Evolutionary conservation across 2,888 invertebrate species (phyloP).

Genomic region (Meta bourneti): DNA sequence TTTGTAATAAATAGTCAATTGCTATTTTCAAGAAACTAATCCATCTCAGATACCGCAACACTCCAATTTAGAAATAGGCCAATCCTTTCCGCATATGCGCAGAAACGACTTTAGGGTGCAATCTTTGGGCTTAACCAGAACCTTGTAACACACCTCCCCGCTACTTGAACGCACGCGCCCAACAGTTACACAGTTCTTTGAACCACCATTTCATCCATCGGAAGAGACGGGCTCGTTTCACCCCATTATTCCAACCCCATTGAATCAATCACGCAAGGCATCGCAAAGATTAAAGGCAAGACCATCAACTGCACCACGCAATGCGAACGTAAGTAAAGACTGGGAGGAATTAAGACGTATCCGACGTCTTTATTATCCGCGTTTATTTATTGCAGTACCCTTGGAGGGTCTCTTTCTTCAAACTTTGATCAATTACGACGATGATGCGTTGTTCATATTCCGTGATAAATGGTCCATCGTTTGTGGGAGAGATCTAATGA

Average conservation of each 20-base stretch:
- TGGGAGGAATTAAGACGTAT: not conserved
- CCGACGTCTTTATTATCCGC: not conserved
- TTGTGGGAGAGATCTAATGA: not conserved
- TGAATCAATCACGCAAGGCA: not conserved
- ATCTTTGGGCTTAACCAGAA: too few relatives aligned
- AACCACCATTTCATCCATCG: not conserved
- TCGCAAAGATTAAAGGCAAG: not conserved
- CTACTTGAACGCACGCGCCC: too few relatives aligned
- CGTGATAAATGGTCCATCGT: not conserved
- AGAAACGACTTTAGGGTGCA: too few relatives aligned
- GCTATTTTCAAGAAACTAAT: too few relatives aligned
- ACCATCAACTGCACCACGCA: not conserved
- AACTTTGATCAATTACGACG: not conserved
- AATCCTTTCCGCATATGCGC: too few relatives aligned
- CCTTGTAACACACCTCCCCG: too few relatives aligned
- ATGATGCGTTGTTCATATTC: too few relatives aligned
- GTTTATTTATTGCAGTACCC: not conserved
- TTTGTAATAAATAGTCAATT: not conserved
- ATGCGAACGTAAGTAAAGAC: not conserved
- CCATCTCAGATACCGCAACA: too few relatives aligned
- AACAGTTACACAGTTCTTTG: too few relatives aligned
- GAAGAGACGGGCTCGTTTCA: not conserved
- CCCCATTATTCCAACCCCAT: not conserved
- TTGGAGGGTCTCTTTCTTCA: not conserved
- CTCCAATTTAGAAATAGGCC: too few relatives aligned